Conservation (phyloP, 2,797 vertebrate species). For the Catharus ustulatus region DNA sequence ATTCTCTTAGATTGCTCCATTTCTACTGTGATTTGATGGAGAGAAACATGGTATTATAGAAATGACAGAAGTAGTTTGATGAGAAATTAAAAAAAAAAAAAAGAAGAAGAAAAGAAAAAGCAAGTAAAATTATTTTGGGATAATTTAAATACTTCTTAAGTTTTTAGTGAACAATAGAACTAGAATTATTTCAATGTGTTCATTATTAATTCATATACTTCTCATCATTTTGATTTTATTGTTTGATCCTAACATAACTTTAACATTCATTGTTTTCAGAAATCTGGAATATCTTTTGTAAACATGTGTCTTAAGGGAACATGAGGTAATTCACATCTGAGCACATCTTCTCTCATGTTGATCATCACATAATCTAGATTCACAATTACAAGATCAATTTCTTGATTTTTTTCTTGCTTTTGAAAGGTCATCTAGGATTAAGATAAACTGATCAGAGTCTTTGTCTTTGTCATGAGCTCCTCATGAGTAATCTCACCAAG, state of each 20-base stretch:
- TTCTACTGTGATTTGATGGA: background rate
- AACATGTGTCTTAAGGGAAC: background rate
- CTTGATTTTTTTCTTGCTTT: background rate
- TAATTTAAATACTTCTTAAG: background rate
- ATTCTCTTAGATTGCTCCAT: background rate
- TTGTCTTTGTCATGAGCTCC: background rate
- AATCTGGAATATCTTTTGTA: background rate
- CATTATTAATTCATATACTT: background rate
- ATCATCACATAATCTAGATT: background rate
- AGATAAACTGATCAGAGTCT: background rate
- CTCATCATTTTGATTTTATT: background rate
- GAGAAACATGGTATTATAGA: background rate
- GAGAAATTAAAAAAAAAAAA: background rate
- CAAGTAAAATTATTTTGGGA: background rate
- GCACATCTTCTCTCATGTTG: fast-evolving
- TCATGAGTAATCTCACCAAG: background rate
- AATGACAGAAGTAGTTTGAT: background rate
- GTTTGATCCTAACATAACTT: background rate
- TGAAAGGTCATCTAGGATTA: background rate
- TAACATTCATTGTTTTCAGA: background rate
- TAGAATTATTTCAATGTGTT: background rate
- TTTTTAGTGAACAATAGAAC: background rate
- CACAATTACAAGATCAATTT: background rate
- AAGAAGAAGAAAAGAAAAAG: background rate
- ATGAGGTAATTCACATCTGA: background rate